Evolutionary conservation across 2,888 invertebrate species (phyloP).

Genomic region (Melipona bicolor): DNA sequence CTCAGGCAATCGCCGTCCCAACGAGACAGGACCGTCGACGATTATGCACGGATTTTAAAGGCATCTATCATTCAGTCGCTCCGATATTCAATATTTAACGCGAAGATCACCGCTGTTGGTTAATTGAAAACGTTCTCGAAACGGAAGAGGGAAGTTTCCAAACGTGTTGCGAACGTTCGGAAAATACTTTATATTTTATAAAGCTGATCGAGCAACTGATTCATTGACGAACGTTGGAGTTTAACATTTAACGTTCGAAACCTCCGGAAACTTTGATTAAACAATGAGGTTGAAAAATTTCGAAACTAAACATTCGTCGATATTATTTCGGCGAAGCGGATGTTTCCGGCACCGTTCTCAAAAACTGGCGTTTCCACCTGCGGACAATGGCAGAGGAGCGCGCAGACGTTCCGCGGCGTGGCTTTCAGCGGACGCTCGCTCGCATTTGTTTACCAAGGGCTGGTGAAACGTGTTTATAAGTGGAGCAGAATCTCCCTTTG

Average conservation of each 20-base stretch:
- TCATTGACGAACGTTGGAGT: no score
- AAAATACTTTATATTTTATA: no score
- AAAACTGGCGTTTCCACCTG: constrained; percentile 20
- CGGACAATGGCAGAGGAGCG: not conserved
- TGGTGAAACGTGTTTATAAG: constrained; percentile 74
- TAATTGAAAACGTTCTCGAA: constrained; percentile 17
- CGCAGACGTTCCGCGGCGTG: constrained; percentile 39
- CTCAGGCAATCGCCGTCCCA: constrained; percentile 71
- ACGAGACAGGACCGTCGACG: constrained; percentile 62
- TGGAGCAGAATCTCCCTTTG: constrained; percentile 75
- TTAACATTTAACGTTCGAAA: no score
- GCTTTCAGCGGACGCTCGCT: constrained; percentile 16
- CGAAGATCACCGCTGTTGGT: constrained; percentile 15
- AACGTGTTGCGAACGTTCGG: not conserved
- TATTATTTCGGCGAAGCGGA: not conserved
- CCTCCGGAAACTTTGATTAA: no score
- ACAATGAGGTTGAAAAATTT: no score
- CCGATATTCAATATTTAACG: constrained; percentile 41
- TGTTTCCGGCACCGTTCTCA: not conserved
- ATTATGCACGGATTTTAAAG: constrained; percentile 55
- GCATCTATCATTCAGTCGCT: constrained; percentile 61
- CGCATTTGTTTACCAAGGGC: constrained; percentile 74
- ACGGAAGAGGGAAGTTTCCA: not conserved
- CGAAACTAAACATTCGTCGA: no score
- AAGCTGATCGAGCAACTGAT: not conserved